Conservation (phyloP, 2,888 invertebrate species). For the Sphaerophoria rueppellii region DNA sequence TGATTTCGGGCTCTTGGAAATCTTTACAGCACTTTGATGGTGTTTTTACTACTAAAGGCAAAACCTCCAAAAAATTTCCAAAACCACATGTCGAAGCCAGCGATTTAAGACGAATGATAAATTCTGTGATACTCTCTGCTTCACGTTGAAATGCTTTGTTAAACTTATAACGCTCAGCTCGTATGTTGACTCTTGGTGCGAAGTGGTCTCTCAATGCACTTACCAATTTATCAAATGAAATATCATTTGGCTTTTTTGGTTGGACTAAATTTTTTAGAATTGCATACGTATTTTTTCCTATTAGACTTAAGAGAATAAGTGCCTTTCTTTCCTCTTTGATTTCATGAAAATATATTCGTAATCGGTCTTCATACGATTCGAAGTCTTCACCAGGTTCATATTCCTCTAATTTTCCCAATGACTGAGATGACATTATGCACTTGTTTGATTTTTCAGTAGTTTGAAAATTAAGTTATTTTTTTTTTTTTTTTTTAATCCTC, state of each 20-base stretch:
- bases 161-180: slow-evolving; percentile 7
- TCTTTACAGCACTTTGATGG: too few species aligned
- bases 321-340: slow-evolving; percentile 2
- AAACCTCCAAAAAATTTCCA: too few species aligned
- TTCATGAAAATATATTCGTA: slow-evolving; percentile 8
- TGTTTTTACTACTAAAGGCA: too few species aligned
- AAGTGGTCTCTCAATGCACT: neutral
- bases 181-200: slow-evolving; percentile 9
- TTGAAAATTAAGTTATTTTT: neutral
- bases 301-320: slow-evolving; percentile 9
- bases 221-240: slow-evolving; percentile 6
- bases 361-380: slow-evolving; percentile 1
- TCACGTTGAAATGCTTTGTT: neutral
- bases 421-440: neutral
- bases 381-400: slow-evolving; percentile 2
- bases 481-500: neutral
- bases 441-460: neutral
- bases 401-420: slow-evolving; percentile 6
- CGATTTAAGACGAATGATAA: neutral
- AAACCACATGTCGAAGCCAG: neutral
- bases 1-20: neutral
- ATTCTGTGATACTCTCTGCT: neutral
- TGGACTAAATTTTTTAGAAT: slow-evolving; percentile 10
- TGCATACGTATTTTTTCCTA: slow-evolving; percentile 6
- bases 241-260: slow-evolving; percentile 9